Conservation (phyloP, 2,113 vertebrate genomes). For the Bambusicola thoracicus region DNA sequence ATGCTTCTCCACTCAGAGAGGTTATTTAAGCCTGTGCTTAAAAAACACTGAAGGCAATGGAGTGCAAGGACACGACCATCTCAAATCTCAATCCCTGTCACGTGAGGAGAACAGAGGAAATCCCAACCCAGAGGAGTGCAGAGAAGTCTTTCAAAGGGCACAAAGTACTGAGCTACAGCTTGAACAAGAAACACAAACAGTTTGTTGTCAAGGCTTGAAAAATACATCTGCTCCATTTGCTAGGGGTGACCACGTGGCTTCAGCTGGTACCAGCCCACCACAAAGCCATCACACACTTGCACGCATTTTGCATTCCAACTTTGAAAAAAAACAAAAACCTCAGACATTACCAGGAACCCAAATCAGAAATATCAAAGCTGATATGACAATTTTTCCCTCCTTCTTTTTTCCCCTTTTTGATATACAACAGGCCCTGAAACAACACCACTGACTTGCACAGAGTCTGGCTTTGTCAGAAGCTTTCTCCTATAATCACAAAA, state of each 20-base stretch:
- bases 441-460: background rate
- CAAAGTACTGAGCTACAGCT: background rate
- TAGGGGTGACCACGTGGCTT: background rate
- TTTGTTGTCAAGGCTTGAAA: background rate
- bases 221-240: background rate
- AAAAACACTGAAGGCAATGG: background rate
- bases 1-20: fast-evolving
- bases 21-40: background rate
- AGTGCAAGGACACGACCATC: background rate
- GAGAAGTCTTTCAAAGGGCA: background rate
- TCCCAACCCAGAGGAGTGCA: background rate
- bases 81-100: background rate
- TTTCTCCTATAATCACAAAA: background rate
- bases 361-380: background rate
- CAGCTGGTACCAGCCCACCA: background rate
- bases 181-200: background rate
- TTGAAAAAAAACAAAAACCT: background rate
- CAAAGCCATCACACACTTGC: fast-evolving
- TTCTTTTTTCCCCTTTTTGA: background rate
- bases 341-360: background rate
- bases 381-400: background rate
- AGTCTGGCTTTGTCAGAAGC: background rate
- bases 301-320: background rate
- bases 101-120: background rate
- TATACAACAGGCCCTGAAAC: background rate